Conservation (phyloP, 2,888 invertebrate genomes). For the Gandaritis pyraliata region DNA sequence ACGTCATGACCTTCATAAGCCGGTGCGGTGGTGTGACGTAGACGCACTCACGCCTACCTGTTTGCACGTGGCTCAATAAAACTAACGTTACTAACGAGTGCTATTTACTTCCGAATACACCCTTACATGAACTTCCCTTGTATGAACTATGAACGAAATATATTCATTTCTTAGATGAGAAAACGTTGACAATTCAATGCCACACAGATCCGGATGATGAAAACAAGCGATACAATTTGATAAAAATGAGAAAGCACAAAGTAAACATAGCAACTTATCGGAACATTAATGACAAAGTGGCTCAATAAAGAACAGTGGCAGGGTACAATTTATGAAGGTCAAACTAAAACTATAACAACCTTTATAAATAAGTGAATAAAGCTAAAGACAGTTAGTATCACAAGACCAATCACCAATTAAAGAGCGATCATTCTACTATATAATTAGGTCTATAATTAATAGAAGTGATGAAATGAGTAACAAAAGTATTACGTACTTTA, state of each 20-base stretch:
- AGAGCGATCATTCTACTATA: constrained; percentile 14
- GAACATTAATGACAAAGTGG: constrained; percentile 8
- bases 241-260: constrained; percentile 19
- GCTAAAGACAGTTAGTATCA: constrained; percentile 11
- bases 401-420: constrained; percentile 29
- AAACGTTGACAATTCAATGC: constrained; percentile 1
- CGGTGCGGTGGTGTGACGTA: constrained; percentile 68
- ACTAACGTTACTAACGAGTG: constrained; percentile 52
- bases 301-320: background rate
- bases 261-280: constrained; percentile 3
- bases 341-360: background rate
- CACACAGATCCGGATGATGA: background rate
- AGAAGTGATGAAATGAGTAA: constrained; percentile 46
- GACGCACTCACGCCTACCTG: constrained; percentile 69
- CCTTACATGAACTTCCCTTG: too few relatives aligned
- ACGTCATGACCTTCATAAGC: constrained; percentile 79
- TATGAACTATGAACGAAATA: constrained; percentile 28
- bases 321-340: background rate
- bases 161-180: constrained; percentile 1
- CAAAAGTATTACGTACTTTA: constrained; percentile 79
- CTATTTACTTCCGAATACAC: constrained; percentile 47
- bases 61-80: constrained; percentile 69
- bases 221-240: background rate
- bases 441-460: constrained; percentile 37
- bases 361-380: background rate